Conservation (phyloP, 2,797 vertebrate genomes). For the Mastacembelus armatus region DNA sequence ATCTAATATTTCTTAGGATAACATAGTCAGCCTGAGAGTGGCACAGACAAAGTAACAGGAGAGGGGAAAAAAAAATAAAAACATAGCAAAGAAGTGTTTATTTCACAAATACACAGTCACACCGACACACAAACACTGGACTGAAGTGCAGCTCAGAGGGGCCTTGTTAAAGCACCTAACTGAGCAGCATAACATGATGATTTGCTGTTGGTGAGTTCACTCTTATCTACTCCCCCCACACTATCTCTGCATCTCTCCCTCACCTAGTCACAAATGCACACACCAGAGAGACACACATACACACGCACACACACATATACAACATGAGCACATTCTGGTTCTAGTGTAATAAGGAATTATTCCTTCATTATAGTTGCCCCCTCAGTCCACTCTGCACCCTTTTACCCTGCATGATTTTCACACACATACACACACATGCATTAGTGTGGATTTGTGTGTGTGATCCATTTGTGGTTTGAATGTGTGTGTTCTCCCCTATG, state of each 20-base stretch:
- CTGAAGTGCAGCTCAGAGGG: conserved; percentile 54
- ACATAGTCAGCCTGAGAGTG: conserved; percentile 1
- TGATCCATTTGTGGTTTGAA: conserved; percentile 31
- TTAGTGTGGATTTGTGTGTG: conserved; percentile 20
- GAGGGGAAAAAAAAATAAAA: conserved; percentile 34
- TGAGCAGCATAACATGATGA: conserved; percentile 73
- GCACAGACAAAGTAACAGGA: conserved; percentile 1
- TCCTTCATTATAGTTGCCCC: conserved; percentile 39
- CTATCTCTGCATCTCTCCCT: not conserved
- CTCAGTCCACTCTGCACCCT: conserved; percentile 25
- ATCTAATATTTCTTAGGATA: not conserved
- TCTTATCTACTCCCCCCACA: conserved; percentile 35
- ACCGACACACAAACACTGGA: conserved; percentile 30
- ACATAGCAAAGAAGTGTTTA: conserved; percentile 25
- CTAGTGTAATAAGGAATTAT: conserved; percentile 43
- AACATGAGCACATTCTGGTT: conserved; percentile 1
- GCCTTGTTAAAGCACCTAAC: conserved; percentile 66
- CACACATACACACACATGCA: conserved; percentile 25
- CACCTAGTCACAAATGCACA: conserved; percentile 17
- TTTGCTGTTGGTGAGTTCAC: conserved; percentile 63
- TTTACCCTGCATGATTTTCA: conserved; percentile 14
- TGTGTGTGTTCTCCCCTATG: conserved; percentile 80
- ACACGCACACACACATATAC: conserved; percentile 8
- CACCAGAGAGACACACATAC: not conserved
- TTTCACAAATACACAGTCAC: conserved; percentile 16